These are phyloP conservation scores for Pseudotriccus pelzelni DNA, from an alignment of 2,797 vertebrate species.

Conservation along the genomic window DNA sequence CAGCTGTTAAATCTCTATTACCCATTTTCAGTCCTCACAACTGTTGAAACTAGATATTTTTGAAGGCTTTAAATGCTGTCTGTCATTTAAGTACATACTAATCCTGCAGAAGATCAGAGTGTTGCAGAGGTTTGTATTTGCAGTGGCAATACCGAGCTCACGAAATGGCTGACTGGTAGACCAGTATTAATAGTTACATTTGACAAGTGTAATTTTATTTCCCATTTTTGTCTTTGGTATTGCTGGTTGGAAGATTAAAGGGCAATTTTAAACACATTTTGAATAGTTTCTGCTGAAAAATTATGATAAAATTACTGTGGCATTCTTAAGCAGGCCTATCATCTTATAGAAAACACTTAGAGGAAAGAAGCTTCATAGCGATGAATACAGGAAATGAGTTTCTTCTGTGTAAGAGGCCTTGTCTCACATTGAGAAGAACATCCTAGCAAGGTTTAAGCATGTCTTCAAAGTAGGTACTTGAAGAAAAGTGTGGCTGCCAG, in stretches of 20 bases:
- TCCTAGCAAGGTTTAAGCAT: not conserved
- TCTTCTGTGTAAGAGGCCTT: not conserved
- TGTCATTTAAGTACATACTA: accelerated
- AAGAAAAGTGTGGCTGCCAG: not conserved
- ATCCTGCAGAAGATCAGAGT: not conserved
- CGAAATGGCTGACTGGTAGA: not conserved
- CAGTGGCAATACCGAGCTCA: not conserved
- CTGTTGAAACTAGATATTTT: not conserved
- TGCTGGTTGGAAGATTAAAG: not conserved
- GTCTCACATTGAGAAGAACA: not conserved
- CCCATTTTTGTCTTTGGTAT: not conserved
- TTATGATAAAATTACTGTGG: not conserved
- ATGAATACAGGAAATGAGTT: not conserved
- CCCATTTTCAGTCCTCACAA: not conserved
- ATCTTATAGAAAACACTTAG: not conserved
- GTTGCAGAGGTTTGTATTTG: not conserved
- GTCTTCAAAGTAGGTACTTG: accelerated
- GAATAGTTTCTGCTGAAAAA: not conserved
- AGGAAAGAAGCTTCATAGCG: not conserved
- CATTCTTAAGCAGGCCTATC: not conserved
- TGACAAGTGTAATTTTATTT: not conserved
- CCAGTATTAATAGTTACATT: not conserved
- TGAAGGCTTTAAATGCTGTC: not conserved
- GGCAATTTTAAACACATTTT: not conserved
- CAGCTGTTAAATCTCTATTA: not conserved